These are phyloP conservation scores for Apodemus agrarius DNA, from an alignment of 2,797 vertebrate genomes.

Conservation along the genomic window DNA sequence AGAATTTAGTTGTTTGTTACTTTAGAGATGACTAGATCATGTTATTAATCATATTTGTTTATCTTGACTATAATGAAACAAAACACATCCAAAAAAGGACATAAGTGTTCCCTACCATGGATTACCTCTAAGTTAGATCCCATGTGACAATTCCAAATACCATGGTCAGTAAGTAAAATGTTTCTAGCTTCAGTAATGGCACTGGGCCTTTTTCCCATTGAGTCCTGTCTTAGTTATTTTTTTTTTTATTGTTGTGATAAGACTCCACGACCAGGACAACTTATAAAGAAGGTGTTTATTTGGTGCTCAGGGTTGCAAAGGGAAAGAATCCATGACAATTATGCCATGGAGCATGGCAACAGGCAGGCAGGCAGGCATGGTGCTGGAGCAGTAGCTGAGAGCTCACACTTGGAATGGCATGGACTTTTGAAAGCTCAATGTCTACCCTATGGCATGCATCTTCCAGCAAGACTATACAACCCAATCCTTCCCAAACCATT, in stretches of 20 bases:
- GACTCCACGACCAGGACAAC: neutral
- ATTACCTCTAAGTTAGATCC: neutral
- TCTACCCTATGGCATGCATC: neutral
- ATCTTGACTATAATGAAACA: neutral
- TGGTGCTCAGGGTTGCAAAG: neutral
- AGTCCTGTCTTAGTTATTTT: neutral
- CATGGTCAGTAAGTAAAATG: neutral
- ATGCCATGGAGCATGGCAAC: too few species aligned
- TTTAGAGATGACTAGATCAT: slow-evolving; percentile 27
- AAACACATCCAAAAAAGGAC: neutral
- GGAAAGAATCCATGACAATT: neutral
- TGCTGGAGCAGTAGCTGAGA: too few species aligned
- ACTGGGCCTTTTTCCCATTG: neutral
- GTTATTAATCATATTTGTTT: slow-evolving; percentile 31
- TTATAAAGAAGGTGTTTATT: neutral
- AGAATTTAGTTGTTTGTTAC: slow-evolving; percentile 56
- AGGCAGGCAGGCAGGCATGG: neutral
- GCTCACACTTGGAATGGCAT: neutral
- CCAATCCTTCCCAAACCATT: neutral
- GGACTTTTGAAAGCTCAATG: neutral
- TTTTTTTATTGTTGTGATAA: neutral
- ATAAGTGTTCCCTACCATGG: neutral
- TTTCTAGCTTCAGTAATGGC: neutral
- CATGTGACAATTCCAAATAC: neutral
- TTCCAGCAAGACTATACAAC: neutral